Base-by-base conservation (phyloP, 1,140 invertebrate genomes). In the Mactra quadrangularis region DNA sequence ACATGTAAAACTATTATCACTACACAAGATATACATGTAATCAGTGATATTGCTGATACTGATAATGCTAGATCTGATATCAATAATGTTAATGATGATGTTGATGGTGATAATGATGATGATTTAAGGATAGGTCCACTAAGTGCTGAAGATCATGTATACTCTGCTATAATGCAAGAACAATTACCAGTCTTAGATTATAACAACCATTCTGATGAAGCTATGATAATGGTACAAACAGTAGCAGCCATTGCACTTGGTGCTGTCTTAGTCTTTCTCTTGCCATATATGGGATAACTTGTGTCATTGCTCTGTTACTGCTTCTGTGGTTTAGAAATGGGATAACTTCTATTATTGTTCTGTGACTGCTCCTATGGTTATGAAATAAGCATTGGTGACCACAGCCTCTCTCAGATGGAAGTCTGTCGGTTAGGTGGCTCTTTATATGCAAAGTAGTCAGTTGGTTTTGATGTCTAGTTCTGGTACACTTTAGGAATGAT, bases 171-270 rank as follows among this genome's bases (percentile, higher is more conserved):
- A 15, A 75, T 75, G 72, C 72, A 75, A 41, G 72, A 75, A 60
- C 55, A 35, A n/a, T 60, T 75, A 25, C 72, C 72, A 27, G 53
- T 45, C 29, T 1, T 75, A 1, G 9, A 45, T 47, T 4, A 29
- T 13, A 27, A 60, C 45, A 55, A 75, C 1, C 52, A 57, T 25
- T 3, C 72, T 38, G 38, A 75, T 60, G 72, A 75, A 55, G 57
- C 57, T 1, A 47, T 75, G 72, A 41, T 75, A 27, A 35, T 75
- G n/a, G 72, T 75, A 9, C 72, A 75, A 75, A 53, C 72, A 9
- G 53, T 62, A 17, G 72, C 72, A 57, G 72, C 53, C 13, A 75
- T 75, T 75, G 72, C 72, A 13, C 38, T 75, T 6, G 72, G 72
- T 1, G 38, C 72, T 29, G 57, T 75, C 1, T 55, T 75, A 29